Conservation (phyloP, 2,888 invertebrate species). For the Mythimna lalbum region DNA sequence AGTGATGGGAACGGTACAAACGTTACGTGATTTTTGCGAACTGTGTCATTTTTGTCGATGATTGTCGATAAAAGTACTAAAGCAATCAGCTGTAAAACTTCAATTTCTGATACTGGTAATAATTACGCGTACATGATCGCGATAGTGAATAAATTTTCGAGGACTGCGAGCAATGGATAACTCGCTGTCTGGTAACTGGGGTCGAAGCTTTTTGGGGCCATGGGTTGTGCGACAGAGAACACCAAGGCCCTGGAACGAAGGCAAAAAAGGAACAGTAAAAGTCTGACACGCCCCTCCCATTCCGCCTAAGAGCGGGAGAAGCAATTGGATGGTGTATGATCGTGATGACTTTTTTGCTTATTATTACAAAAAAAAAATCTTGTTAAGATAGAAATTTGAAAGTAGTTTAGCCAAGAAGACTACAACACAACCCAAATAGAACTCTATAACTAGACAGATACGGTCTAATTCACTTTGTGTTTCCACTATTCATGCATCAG, state of each 20-base stretch:
- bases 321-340: too few relatives aligned
- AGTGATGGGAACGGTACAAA: slow-evolving; percentile 68
- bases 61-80: neutral
- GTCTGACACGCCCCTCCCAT: too few relatives aligned
- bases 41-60: neutral
- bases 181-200: too few relatives aligned
- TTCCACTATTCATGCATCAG: neutral
- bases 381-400: too few relatives aligned
- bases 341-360: too few relatives aligned
- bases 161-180: too few relatives aligned
- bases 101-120: neutral
- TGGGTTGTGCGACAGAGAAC: too few relatives aligned
- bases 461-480: neutral
- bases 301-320: too few relatives aligned
- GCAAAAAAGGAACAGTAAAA: too few relatives aligned
- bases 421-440: neutral
- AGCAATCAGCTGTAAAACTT: neutral
- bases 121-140: neutral
- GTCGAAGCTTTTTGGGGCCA: too few relatives aligned
- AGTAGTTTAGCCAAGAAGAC: neutral
- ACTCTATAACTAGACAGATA: neutral
- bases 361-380: too few relatives aligned
- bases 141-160: neutral
- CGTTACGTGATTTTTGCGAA: slow-evolving; percentile 32
- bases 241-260: too few relatives aligned